Evolutionary conservation across 2,113 vertebrate genomes (phyloP), one percentile per base, ranked within the genome.

Genomic region (Tricholaema leucomelas): DNA sequence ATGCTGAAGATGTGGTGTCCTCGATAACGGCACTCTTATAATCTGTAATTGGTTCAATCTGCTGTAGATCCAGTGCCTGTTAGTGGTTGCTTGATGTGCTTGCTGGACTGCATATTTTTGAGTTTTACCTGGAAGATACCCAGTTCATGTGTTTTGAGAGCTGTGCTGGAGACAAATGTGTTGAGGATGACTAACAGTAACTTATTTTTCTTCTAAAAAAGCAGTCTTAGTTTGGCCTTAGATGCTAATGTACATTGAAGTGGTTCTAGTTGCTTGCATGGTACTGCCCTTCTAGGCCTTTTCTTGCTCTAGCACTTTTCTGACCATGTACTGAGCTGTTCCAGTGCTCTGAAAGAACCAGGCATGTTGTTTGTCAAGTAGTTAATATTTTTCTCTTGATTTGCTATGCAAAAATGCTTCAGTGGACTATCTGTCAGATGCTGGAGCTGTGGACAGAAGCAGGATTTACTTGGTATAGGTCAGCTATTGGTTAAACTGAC

Each of bases 1-100:
- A 4, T 46, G 7, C 25, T 67, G 42, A 66, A 72, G 67, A 14
- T 4, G 0, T 8, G 15, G 6, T 59, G 24, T 28, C 27, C 28
- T 82, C 75, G 52, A 25, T 40, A 52, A 54, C 31, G 79, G 25
- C 21, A 9, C 79, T 75, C 55, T 40, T 33, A 59, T 17, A 6
- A 17, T 65, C 24, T 78, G 19, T 72, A 20, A 28, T 50, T 82
- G 20, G 10, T 35, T 76, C 31, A 17, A 17, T 36, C 15, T 44
- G 52, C 30, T 50, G 44, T 58, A 65, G 28, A 17, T 40, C 80
- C 0, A 0, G 14, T 86, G 25, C 69, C 31, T 2, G 4, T 60
- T 85, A 27, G 9, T 42, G 55, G 63, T 67, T 8, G 6, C 13
- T 90, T 79, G 50, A 20, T 61, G 21, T 75, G 25, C 30, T 64